These are phyloP conservation scores for Pelecanoides urinatrix DNA, from an alignment of 2,113 vertebrate genomes.

Conservation along the genomic window DNA sequence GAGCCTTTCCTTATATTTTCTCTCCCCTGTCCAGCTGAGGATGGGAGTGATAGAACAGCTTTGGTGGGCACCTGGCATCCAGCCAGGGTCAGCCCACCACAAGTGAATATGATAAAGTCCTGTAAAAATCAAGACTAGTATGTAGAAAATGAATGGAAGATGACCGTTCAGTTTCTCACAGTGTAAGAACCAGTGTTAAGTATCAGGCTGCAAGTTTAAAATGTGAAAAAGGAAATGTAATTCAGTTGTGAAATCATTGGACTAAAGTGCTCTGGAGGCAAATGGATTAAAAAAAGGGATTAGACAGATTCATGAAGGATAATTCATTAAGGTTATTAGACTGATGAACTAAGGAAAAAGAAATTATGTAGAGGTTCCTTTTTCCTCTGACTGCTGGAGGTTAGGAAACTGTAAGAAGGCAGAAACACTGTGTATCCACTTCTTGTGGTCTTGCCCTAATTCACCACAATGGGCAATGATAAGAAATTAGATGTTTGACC, in stretches of 20 bases:
- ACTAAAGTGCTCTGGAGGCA: background rate
- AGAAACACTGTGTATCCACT: background rate
- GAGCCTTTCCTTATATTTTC: background rate
- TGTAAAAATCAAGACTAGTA: background rate
- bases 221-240: background rate
- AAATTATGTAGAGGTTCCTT: background rate
- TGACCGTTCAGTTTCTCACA: background rate
- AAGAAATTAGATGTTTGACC: background rate
- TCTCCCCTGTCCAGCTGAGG: background rate
- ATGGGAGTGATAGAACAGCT: fast-evolving
- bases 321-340: background rate
- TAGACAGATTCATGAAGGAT: background rate
- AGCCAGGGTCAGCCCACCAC: background rate
- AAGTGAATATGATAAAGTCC: background rate
- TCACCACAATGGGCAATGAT: background rate
- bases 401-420: background rate
- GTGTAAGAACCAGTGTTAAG: background rate
- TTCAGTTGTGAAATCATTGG: background rate
- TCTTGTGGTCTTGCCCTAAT: background rate
- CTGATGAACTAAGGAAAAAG: background rate
- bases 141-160: background rate
- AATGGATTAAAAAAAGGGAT: background rate
- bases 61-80: background rate
- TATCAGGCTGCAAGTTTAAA: background rate
- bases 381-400: background rate